Evolutionary conservation across 2,113 vertebrate genomes (phyloP).

Genomic region (Oreochromis tanganicae): DNA sequence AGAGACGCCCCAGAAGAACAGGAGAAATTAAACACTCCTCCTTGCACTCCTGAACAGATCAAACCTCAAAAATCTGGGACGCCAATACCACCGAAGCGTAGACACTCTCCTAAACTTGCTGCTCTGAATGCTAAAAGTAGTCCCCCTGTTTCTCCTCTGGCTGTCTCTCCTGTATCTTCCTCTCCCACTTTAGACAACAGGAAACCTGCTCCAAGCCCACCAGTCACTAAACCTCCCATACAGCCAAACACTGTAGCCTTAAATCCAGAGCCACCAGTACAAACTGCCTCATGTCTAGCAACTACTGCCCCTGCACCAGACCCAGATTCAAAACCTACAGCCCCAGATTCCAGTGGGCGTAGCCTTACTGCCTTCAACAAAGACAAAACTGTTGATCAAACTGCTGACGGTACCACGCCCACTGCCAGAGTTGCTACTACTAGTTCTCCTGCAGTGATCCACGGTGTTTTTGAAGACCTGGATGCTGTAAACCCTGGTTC

Average conservation of each 20-base stretch:
- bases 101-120: slow-evolving; percentile 62
- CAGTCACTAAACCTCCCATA: neutral
- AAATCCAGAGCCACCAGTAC: slow-evolving; percentile 49
- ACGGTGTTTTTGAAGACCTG: neutral
- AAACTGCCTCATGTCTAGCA: slow-evolving; percentile 32
- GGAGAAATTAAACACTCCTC: slow-evolving; percentile 65
- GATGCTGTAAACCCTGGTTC: neutral
- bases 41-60: slow-evolving; percentile 66
- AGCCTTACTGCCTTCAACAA: slow-evolving; percentile 9
- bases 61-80: slow-evolving; percentile 60
- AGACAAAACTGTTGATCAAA: neutral
- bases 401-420: neutral
- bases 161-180: slow-evolving; percentile 10
- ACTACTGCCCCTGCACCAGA: slow-evolving; percentile 6
- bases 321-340: neutral
- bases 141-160: slow-evolving; percentile 59
- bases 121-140: slow-evolving; percentile 55
- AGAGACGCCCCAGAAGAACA: slow-evolving; percentile 52
- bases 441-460: neutral
- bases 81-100: slow-evolving; percentile 61
- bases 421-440: neutral
- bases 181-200: slow-evolving; percentile 11
- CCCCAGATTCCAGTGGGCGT: neutral
- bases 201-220: slow-evolving; percentile 42
- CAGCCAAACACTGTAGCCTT: neutral